phyloP scores from a whole-genome alignment of 2,113 vertebrate genomes.

The Ophthalmolycus amberensis region DNA sequence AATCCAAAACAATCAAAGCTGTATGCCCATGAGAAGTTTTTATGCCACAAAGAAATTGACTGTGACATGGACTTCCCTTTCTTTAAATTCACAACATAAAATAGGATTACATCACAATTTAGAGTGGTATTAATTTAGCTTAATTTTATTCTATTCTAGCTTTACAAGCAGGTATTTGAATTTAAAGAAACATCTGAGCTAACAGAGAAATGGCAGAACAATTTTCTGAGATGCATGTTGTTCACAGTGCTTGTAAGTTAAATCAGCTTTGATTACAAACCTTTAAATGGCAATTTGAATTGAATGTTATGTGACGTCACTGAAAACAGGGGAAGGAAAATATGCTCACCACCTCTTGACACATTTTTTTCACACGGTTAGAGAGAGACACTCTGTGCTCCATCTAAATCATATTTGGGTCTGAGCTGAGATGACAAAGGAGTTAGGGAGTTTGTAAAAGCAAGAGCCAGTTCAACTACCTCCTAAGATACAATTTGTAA shows the following conservation, averaged over 20 bases:
- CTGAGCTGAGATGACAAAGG: conserved; percentile 17
- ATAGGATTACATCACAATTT: background rate
- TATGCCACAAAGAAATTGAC: background rate
- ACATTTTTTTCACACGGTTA: background rate
- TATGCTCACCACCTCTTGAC: background rate
- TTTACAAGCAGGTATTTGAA: background rate
- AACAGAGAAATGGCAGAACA: background rate
- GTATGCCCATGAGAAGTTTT: conserved; percentile 3
- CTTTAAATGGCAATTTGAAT: background rate
- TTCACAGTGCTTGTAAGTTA: background rate
- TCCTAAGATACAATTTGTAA: conserved; percentile 17
- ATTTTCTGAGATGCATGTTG: background rate
- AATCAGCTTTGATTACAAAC: conserved; percentile 1
- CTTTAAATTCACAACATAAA: background rate
- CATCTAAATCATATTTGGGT: conserved; percentile 47
- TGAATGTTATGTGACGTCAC: background rate
- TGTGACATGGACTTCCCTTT: background rate
- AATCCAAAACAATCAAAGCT: conserved; percentile 24
- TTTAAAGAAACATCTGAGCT: background rate
- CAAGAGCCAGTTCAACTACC: conserved; percentile 14
- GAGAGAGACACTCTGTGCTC: background rate
- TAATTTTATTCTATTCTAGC: background rate
- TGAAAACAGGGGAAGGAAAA: background rate
- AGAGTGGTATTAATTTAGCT: background rate
- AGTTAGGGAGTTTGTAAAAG: conserved; percentile 31